A percentile compares a stretch with the other conserved stretches of the same genome.
Evolutionary conservation across 1,140 invertebrate genomes (phyloP).

Genomic region (Brachionus paranguensis): DNA sequence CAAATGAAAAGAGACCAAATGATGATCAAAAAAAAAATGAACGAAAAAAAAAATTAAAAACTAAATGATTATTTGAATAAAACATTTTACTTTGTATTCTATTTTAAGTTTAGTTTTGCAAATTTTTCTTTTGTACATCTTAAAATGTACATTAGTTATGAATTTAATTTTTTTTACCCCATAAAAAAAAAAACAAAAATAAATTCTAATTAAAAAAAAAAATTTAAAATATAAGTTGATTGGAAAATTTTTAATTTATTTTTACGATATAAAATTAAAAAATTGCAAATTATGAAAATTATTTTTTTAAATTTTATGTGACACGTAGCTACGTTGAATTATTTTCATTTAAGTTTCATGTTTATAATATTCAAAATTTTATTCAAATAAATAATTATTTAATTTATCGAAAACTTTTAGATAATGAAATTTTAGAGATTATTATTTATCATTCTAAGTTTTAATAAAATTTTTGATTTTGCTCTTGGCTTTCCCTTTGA

Average conservation of each 20-base stretch:
- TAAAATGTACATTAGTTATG: background rate
- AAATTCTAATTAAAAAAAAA: background rate
- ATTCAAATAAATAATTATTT: background rate
- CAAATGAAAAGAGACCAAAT: background rate
- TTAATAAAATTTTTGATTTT: background rate
- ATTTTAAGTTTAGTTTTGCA: background rate
- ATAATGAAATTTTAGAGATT: background rate
- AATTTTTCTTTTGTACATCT: background rate
- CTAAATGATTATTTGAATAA: background rate
- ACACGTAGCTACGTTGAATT: background rate
- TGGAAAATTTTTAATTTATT: background rate
- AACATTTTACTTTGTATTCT: background rate
- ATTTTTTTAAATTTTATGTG: background rate
- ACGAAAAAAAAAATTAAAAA: slow-evolving; percentile 2
- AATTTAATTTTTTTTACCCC: background rate
- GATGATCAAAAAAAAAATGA: background rate
- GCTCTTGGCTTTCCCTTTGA: too few species aligned
- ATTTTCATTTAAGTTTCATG: too few species aligned
- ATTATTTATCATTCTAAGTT: background rate
- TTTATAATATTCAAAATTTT: background rate
- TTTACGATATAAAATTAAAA: background rate
- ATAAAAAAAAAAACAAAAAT: background rate
- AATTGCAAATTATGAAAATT: background rate
- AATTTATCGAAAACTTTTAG: background rate
- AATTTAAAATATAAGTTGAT: background rate